phyloP scores from a whole-genome alignment of 2,113 vertebrate genomes.

The Tetrao urogallus region DNA sequence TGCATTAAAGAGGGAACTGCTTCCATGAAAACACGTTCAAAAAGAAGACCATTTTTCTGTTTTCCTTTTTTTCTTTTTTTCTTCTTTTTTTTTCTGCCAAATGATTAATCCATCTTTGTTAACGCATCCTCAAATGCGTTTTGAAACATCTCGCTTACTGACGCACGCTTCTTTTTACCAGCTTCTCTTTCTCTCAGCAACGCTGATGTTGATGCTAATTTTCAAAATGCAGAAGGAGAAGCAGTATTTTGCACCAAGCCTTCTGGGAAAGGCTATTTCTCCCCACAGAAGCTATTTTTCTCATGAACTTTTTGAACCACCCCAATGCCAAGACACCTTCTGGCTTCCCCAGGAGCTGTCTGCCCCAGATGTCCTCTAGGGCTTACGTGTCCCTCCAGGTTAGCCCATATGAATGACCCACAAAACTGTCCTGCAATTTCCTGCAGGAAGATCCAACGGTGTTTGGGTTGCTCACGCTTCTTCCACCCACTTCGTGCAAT shows the following conservation, averaged over 20 bases:
- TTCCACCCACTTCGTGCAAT: neutral
- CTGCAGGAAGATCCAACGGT: neutral
- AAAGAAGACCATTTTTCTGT: neutral
- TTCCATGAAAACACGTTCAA: neutral
- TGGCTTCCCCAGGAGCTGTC: neutral
- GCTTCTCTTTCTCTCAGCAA: neutral
- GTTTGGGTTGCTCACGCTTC: neutral
- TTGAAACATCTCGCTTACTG: neutral
- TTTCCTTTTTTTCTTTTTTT: neutral
- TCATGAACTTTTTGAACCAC: neutral
- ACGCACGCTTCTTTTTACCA: accelerated
- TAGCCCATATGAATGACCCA: neutral
- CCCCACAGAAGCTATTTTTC: accelerated
- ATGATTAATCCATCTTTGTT: neutral
- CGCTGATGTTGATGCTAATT: neutral
- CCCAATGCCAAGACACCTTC: neutral
- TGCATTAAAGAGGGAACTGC: neutral
- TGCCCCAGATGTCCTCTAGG: neutral
- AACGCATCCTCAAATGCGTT: neutral
- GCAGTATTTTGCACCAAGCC: neutral
- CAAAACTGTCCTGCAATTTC: neutral
- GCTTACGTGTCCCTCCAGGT: neutral
- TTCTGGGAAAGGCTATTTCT: neutral
- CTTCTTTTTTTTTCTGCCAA: neutral
- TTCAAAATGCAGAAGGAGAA: neutral